phyloP scores from a whole-genome alignment of 2,113 vertebrate species.

The Dipodomys merriami region DNA sequence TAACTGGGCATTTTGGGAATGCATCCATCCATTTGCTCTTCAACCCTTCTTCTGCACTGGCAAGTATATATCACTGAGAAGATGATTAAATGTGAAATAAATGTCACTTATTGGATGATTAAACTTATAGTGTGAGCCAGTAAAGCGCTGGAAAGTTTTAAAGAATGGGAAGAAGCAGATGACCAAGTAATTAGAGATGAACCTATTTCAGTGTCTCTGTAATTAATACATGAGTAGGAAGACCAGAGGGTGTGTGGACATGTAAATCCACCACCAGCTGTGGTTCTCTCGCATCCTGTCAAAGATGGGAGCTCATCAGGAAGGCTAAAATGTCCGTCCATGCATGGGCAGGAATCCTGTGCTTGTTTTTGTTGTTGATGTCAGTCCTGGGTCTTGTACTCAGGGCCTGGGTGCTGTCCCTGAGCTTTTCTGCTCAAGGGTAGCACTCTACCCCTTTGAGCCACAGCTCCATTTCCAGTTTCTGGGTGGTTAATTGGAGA shows the following conservation, averaged over 20 bases:
- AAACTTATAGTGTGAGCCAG: constrained; percentile 19
- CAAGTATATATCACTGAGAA: not conserved
- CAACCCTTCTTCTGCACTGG: not conserved
- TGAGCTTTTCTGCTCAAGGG: too few relatives aligned
- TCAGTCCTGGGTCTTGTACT: too few relatives aligned
- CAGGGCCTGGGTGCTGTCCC: too few relatives aligned
- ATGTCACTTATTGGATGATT: constrained; percentile 21
- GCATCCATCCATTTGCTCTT: not conserved
- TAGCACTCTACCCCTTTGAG: too few relatives aligned
- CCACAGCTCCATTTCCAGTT: too few relatives aligned
- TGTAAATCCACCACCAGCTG: not conserved
- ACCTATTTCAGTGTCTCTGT: not conserved
- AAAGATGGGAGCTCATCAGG: not conserved
- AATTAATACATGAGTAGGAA: not conserved
- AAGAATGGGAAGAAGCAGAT: not conserved
- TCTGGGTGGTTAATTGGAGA: too few relatives aligned
- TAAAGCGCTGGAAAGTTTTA: constrained; percentile 43
- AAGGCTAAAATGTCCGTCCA: not conserved
- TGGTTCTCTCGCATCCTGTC: not conserved
- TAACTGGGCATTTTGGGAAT: not conserved
- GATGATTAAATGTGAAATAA: constrained; percentile 3
- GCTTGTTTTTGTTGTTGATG: not conserved
- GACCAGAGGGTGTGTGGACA: fast-evolving
- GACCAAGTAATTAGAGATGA: not conserved
- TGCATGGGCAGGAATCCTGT: not conserved